phyloP scores from a whole-genome alignment of 2,797 vertebrate species.

The Sebastes aleutianus region DNA sequence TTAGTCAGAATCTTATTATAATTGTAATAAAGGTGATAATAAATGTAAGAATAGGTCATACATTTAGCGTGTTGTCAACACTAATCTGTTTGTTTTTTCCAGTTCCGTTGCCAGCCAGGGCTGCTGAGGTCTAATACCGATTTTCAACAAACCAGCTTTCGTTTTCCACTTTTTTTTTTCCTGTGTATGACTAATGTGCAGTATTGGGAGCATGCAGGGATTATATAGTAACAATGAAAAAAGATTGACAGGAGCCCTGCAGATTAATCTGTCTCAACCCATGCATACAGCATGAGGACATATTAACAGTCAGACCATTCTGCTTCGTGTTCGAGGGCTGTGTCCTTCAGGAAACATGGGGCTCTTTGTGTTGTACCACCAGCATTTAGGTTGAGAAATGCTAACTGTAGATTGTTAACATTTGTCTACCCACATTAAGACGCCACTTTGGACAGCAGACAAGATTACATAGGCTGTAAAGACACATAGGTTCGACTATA shows the following conservation, averaged over 20 bases:
- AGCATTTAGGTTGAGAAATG: constrained; percentile 15
- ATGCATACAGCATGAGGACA: constrained; percentile 15
- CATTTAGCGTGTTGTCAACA: background rate
- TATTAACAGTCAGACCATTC: constrained; percentile 15
- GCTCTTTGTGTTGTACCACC: background rate
- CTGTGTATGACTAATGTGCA: background rate
- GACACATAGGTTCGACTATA: constrained; percentile 23
- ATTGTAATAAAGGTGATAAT: background rate
- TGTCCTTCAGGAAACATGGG: background rate
- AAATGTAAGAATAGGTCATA: background rate
- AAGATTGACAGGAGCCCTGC: constrained; percentile 5
- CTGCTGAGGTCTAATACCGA: background rate
- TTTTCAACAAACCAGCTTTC: background rate
- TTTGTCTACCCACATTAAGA: constrained; percentile 18
- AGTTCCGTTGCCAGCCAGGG: background rate
- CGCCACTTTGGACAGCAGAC: background rate
- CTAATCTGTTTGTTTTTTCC: background rate
- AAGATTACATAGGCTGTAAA: constrained; percentile 6
- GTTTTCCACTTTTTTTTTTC: constrained; percentile 1
- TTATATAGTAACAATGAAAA: constrained; percentile 24
- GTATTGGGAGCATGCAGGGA: constrained; percentile 22
- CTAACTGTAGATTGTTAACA: background rate
- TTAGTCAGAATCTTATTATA: background rate
- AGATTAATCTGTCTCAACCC: constrained; percentile 40
- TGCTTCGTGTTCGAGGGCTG: constrained; percentile 1